Base-by-base conservation (phyloP, 92 coral and sea anemone genomes). In the Anthopleura xanthogrammica region DNA sequence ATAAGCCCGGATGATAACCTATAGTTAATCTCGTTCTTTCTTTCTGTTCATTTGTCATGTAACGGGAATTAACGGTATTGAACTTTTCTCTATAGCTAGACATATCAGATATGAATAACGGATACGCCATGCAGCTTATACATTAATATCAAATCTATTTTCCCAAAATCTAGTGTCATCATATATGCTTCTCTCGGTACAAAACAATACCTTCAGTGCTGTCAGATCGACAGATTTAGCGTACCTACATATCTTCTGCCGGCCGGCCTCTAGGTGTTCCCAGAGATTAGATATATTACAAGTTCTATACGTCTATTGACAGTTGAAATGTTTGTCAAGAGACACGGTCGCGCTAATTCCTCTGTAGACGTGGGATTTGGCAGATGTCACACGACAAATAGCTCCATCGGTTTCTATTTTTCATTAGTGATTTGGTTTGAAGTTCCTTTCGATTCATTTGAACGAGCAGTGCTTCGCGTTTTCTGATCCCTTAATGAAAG, bases 271-370 rank as follows among this genome's bases (percentile, higher is more conserved):
- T 68, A 36, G 46, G 74, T 68, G 43, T 68, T 68, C 74, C 46
- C 42, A 36, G 42, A 29, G 74, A 68, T 68, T 68, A 68, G 42
- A 10, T 36, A 23, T 29, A 68, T 68, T 68, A 68, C 41, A 42
- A 68, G 74, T 68, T 68, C 16, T 68, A 29, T 29, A 36, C 42
- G 16, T 23, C 16, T 29, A 54, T 12, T 68, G 74, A 68, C 74
- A 68, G 74, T 36, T 68, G 16, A 12, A 68, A 68, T 68, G 74
- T 68, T 68, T 68, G 74, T 68, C 74, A 36, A 68, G 74, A 68
- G 74, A 68, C 74, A 68, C 74, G 74, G 74, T 24, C 74, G 13
- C 74, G 36, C 74, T 68, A 68, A 68, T 68, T 68, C 74, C 74
- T 68, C 36, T 62, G 70, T 62, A 5, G 70, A 62, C 22, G 70